phyloP scores from a whole-genome alignment of 2,797 vertebrate species.

The Gymnoscopelus microlampas region DNA sequence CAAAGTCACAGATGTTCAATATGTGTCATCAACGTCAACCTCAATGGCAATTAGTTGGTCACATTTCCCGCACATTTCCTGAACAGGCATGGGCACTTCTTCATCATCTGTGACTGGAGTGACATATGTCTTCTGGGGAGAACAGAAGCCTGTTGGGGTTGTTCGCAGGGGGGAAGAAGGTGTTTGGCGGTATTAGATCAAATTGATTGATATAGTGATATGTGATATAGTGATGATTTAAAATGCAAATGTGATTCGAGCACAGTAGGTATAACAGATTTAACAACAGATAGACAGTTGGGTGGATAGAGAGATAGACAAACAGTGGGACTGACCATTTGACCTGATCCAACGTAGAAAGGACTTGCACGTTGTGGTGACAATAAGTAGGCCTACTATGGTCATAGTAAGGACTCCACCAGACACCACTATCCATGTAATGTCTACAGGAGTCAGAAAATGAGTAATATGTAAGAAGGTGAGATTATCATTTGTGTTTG shows the following conservation, averaged over 20 bases:
- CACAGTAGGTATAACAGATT: neutral
- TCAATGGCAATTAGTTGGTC: constrained; percentile 45
- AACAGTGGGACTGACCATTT: constrained; percentile 59
- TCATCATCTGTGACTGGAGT: constrained; percentile 42
- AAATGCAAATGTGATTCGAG: constrained; percentile 6
- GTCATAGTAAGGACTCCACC: constrained; percentile 56
- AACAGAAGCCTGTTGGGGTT: constrained; percentile 41
- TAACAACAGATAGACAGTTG: too few relatives aligned
- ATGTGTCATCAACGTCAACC: constrained; percentile 25
- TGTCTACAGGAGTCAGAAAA: constrained; percentile 39
- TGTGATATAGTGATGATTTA: neutral
- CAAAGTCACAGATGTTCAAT: constrained; percentile 16
- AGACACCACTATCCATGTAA: constrained; percentile 48
- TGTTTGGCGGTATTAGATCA: neutral
- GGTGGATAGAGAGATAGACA: too few relatives aligned
- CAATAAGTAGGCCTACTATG: constrained; percentile 37
- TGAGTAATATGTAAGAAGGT: neutral
- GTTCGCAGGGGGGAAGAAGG: neutral
- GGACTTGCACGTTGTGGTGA: constrained; percentile 53
- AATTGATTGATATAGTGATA: neutral
- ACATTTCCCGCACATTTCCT: constrained; percentile 73
- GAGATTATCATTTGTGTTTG: too few relatives aligned
- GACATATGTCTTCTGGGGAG: constrained; percentile 7
- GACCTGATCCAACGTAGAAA: constrained; percentile 55
- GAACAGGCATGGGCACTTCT: constrained; percentile 69